phyloP scores from a whole-genome alignment of 2,888 invertebrate genomes.

The Eurois occulta region DNA sequence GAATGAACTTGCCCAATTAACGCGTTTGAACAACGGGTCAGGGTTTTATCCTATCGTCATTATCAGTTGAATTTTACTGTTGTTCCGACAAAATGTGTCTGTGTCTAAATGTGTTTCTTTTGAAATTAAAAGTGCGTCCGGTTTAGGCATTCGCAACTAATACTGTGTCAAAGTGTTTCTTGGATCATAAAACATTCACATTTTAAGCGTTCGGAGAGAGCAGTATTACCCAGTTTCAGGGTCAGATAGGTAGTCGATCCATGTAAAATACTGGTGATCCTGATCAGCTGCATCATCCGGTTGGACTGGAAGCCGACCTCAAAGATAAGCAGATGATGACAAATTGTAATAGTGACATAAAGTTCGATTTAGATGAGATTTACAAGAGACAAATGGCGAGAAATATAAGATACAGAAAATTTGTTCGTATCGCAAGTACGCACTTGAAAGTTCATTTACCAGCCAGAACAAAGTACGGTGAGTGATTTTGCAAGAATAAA shows the following conservation, averaged over 20 bases:
- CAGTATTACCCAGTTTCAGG: neutral
- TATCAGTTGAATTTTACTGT: conserved; percentile 24
- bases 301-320: neutral
- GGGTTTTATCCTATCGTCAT: conserved; percentile 16
- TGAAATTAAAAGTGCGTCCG: neutral
- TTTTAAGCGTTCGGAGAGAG: neutral
- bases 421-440: conserved; percentile 9
- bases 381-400: conserved; percentile 8
- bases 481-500: neutral
- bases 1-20: conserved; percentile 48
- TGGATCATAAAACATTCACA: neutral
- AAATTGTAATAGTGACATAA: neutral
- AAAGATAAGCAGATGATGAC: neutral
- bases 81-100: neutral
- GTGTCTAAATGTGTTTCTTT: neutral
- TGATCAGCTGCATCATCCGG: neutral
- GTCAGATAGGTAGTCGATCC: neutral
- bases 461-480: neutral
- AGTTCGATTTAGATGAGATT: neutral
- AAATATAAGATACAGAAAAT: conserved; percentile 3
- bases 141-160: neutral
- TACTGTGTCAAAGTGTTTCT: neutral
- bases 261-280: neutral
- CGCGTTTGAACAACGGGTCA: conserved; percentile 33
- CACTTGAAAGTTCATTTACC: conserved; percentile 12